Evolutionary conservation across 2,888 invertebrate genomes (phyloP), one percentile per base, ranked within the genome.

Genomic region (Petrolisthes manimaculis): DNA sequence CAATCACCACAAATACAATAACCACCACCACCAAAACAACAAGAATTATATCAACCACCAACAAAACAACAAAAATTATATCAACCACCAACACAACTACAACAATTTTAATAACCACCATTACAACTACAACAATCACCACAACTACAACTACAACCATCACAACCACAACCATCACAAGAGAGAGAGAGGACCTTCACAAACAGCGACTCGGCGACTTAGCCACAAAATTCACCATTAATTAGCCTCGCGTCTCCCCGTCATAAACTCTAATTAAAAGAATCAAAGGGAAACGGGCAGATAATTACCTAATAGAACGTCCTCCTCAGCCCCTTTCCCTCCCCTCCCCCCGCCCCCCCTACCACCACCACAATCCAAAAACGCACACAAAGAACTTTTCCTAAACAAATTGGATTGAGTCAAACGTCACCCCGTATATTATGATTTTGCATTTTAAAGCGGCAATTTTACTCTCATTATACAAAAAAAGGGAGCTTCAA

Each of bases 251-350:
- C 75, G 81, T 82, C 82, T 71, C 78, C 84, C 86, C 83, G 56
- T 86, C 86, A 86, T 86, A 86, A 86, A 86, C 81, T 67, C 86
- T 83, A 83, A 86, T 83, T 86, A 83, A 86, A 86, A 86, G 83
- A 83, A 86, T 77, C 83, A 80, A 80, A 86, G 86, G 86, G 74
- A 86, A 86, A 86, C 82, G 69, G 86, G 83, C 61, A 83, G 78
- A 86, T 86, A 86, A 86, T 86, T 83, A 86, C 83, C 86, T 83
- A 86, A 86, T 83, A 86, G 86, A 86, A 86, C 83, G 86, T 80
- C 82, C n/a, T 71, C 71, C 71, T 8, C 61, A 61, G 14, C 77
- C 77, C 69, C 74, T 82, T 81, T 78, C 78, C 86, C 61, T 77
- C 86, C 83, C 78, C 67, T n/a, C n/a, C n/a, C n/a, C n/a, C n/a